Evolutionary conservation across 92 coral and sea anemone species (phyloP).

Genomic region (Paragorgia papillata): DNA sequence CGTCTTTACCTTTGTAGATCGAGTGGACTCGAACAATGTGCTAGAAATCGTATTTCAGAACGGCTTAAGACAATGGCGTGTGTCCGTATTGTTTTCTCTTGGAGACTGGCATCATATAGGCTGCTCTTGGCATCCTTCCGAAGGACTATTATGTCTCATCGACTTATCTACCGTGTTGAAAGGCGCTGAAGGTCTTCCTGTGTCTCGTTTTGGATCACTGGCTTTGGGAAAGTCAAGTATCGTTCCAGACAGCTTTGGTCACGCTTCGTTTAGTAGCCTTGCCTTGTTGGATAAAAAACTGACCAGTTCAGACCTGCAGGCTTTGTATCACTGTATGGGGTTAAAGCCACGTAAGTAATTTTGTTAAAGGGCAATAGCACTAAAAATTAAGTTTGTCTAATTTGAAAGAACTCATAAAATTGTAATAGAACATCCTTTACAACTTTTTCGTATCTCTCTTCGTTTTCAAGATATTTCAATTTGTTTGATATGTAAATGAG

Average conservation of each 20-base stretch:
- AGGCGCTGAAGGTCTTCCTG: neutral
- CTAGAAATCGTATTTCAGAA: conserved; percentile 19
- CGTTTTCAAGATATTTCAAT: too few relatives aligned
- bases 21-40: conserved; percentile 3
- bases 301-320: conserved; percentile 11
- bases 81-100: neutral
- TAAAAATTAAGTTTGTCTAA: too few relatives aligned
- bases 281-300: conserved; percentile 16
- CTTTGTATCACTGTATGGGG: neutral
- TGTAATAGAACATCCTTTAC: too few relatives aligned
- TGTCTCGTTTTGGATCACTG: neutral
- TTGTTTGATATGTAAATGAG: too few relatives aligned
- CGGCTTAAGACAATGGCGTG: conserved; percentile 6
- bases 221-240: neutral
- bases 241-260: conserved; percentile 5
- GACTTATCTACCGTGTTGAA: neutral
- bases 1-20: too few relatives aligned
- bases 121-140: conserved; percentile 13
- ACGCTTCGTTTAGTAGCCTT: conserved; percentile 9
- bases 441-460: too few relatives aligned
- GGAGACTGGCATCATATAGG: conserved; percentile 6
- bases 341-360: conserved; percentile 24
- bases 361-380: neutral
- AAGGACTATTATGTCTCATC: conserved; percentile 6
- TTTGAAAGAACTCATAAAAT: too few relatives aligned